A percentile compares a stretch with the other conserved stretches of the same genome.
Evolutionary conservation across 2,797 vertebrate species (phyloP).

Genomic region (Limosa lapponica): DNA sequence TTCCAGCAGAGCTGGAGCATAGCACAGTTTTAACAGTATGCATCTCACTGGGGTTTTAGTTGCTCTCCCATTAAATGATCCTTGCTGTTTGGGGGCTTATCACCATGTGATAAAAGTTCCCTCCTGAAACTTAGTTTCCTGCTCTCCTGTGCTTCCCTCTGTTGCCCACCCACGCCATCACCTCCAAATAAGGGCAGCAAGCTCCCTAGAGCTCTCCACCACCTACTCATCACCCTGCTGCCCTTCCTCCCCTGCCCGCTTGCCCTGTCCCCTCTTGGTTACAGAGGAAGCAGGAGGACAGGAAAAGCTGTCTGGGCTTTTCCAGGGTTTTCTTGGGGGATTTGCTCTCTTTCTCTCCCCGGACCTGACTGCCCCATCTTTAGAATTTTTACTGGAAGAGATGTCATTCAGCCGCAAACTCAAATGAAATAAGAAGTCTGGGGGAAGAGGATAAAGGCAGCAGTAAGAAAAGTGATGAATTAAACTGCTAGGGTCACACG

Average conservation of each 20-base stretch:
- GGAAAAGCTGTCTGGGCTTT: not conserved
- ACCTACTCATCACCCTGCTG: conserved; percentile 1
- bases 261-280: not conserved
- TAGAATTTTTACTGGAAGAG: not conserved
- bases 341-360: not conserved
- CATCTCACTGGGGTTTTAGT: not conserved
- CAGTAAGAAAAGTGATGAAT: not conserved
- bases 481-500: not conserved
- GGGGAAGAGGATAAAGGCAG: not conserved
- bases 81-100: not conserved
- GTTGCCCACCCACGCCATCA: not conserved
- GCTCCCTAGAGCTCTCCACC: not conserved
- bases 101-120: not conserved
- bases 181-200: not conserved
- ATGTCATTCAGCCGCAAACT: not conserved
- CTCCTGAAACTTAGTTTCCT: conserved; percentile 7
- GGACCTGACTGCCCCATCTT: not conserved
- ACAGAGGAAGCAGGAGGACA: not conserved
- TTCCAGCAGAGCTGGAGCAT: accelerated
- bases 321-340: not conserved
- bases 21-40: not conserved
- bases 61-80: not conserved
- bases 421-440: not conserved
- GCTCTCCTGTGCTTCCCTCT: not conserved
- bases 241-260: not conserved